phyloP scores from a whole-genome alignment of 2,797 vertebrate species.

The Gallirallus australis region DNA sequence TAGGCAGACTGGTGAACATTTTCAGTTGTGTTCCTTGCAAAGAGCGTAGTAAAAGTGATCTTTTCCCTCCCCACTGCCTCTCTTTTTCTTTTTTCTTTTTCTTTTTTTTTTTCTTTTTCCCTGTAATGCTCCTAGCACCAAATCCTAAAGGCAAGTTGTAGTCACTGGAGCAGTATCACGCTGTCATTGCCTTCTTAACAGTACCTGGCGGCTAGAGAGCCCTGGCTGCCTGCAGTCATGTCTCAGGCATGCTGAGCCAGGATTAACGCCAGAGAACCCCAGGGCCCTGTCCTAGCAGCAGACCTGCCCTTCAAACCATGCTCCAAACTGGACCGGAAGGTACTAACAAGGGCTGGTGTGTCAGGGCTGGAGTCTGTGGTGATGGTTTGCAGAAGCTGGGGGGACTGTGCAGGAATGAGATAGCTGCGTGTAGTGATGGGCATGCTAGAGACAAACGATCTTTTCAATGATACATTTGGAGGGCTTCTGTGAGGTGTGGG shows the following conservation, averaged over 20 bases:
- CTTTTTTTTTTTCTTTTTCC: not conserved
- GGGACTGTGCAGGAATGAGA: not conserved
- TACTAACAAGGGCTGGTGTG: not conserved
- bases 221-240: not conserved
- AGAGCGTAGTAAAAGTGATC: not conserved
- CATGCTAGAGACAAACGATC: not conserved
- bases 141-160: not conserved
- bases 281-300: not conserved
- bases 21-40: not conserved
- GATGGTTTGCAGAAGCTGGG: not conserved
- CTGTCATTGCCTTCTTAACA: not conserved
- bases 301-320: not conserved
- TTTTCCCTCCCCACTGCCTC: not conserved
- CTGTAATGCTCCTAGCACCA: not conserved
- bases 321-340: not conserved
- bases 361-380: not conserved
- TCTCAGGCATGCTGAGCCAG: not conserved
- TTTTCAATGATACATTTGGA: not conserved
- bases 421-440: not conserved
- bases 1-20: not conserved
- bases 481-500: not conserved
- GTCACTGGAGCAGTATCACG: not conserved
- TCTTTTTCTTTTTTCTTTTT: not conserved
- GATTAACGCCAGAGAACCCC: not conserved
- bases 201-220: not conserved